Conservation (phyloP, 2,888 invertebrate genomes). For the Sesamia inferens region DNA sequence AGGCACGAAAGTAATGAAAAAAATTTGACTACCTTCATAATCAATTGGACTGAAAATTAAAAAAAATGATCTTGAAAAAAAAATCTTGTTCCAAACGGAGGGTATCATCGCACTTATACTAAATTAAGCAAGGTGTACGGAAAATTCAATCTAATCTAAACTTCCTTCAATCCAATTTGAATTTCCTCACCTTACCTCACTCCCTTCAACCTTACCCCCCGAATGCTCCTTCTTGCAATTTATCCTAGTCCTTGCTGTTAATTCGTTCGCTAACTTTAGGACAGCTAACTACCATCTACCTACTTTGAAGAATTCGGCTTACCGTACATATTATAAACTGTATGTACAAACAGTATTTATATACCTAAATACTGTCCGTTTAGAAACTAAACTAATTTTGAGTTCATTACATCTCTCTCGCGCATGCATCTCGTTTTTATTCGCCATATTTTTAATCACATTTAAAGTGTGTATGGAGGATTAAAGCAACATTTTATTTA, state of each 20-base stretch:
- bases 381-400: no score
- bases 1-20: background rate
- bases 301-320: no score
- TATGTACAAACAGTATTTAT: no score
- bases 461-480: no score
- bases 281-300: background rate
- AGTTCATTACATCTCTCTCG: no score
- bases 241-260: constrained; percentile 51
- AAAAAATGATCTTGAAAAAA: constrained; percentile 22
- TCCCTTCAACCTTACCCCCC: constrained; percentile 52
- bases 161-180: constrained; percentile 89
- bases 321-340: no score
- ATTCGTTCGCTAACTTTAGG: constrained; percentile 40
- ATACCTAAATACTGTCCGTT: no score
- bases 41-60: constrained; percentile 48
- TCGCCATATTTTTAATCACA: no score
- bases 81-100: constrained; percentile 40
- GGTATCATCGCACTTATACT: constrained; percentile 73
- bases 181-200: constrained; percentile 77
- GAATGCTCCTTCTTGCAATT: constrained; percentile 64
- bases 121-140: constrained; percentile 88
- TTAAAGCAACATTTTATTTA: no score
- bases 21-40: constrained; percentile 29
- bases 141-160: constrained; percentile 89
- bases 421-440: no score